Conservation (phyloP, 2,888 invertebrate genomes). For the Nephrotoma guestfalica region DNA sequence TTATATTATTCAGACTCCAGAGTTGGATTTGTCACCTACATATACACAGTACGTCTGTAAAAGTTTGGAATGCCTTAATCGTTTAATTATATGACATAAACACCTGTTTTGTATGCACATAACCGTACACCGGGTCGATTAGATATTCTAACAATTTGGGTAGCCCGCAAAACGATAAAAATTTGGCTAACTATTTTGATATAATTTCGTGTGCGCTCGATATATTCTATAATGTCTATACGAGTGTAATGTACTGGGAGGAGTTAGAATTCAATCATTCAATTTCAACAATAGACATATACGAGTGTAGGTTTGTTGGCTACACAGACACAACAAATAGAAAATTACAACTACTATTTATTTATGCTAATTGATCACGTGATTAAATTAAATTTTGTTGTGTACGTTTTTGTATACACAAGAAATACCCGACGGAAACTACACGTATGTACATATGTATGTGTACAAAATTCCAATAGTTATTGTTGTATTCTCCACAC, state of each 20-base stretch:
- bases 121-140: neutral
- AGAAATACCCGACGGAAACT: neutral
- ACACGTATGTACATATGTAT: neutral
- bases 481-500: neutral
- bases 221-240: neutral
- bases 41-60: neutral
- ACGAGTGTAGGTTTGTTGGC: neutral
- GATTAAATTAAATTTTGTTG: neutral
- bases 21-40: neutral
- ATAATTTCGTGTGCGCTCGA: too few species aligned
- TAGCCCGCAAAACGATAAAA: neutral
- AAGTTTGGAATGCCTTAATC: neutral
- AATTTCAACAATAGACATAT: neutral
- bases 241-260: neutral
- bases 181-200: neutral
- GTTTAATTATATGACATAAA: neutral
- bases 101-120: neutral
- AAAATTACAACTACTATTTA: neutral
- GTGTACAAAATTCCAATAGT: neutral
- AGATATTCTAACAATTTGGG: neutral
- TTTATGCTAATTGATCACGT: constrained; percentile 3
- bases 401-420: neutral
- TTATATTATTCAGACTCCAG: neutral
- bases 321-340: neutral
- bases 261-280: neutral